These are phyloP conservation scores for Zophobas atratus DNA, from an alignment of 1,140 invertebrate genomes.

Conservation along the genomic window DNA sequence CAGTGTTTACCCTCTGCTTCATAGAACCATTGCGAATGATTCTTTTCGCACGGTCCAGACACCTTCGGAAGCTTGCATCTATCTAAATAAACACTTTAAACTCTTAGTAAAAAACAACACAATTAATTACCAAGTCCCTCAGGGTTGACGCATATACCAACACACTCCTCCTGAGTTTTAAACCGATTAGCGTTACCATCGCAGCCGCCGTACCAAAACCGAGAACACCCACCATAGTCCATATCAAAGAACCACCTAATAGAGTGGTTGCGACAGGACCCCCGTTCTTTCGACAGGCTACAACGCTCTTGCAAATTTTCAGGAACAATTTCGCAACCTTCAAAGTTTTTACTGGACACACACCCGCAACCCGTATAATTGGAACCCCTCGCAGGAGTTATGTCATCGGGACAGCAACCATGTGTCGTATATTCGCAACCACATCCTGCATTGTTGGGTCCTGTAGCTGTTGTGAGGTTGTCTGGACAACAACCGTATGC, in stretches of 20 bases:
- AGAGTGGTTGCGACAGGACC: constrained; percentile 86
- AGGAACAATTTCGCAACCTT: constrained; percentile 83
- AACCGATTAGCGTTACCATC: constrained; percentile 94
- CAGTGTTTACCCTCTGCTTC: constrained; percentile 82
- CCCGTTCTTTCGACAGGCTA: constrained; percentile 81
- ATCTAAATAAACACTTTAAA: constrained; percentile 71
- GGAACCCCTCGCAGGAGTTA: constrained; percentile 83
- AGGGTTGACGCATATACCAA: constrained; percentile 88
- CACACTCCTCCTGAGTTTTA: constrained; percentile 88
- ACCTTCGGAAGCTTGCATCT: constrained; percentile 89
- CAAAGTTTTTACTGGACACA: constrained; percentile 83
- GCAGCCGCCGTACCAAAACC: constrained; percentile 97
- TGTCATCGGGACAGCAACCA: constrained; percentile 90
- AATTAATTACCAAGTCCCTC: constrained; percentile 79
- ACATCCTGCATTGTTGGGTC: constrained; percentile 87
- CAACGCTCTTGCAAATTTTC: constrained; percentile 81
- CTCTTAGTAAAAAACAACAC: neutral
- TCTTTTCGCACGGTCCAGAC: constrained; percentile 86
- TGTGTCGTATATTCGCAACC: constrained; percentile 83
- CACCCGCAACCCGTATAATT: constrained; percentile 90
- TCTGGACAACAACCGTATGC: constrained; percentile 91
- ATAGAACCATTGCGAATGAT: constrained; percentile 89
- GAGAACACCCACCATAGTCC: constrained; percentile 89
- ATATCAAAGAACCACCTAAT: constrained; percentile 93
- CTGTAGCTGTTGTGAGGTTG: constrained; percentile 86